phyloP scores from a whole-genome alignment of 1,140 invertebrate genomes.

The Apis cerana region DNA sequence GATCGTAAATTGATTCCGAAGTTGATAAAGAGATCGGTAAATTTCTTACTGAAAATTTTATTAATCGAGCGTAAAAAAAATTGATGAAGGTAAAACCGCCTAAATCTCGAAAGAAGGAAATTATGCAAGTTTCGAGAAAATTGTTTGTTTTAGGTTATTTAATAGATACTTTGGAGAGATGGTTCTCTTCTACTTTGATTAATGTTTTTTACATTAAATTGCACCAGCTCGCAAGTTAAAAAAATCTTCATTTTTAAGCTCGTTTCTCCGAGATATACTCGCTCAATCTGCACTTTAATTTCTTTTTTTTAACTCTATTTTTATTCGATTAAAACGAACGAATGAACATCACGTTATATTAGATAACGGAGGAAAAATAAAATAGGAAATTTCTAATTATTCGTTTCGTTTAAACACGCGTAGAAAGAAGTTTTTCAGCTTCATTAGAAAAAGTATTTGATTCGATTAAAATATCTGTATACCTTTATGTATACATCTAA shows the following conservation, averaged over 20 bases:
- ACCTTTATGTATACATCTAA: too few relatives aligned
- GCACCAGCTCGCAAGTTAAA: conserved; percentile 45
- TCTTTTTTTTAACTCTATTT: neutral
- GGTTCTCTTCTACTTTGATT: conserved; percentile 35
- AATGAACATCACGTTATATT: too few relatives aligned
- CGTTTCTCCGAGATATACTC: neutral
- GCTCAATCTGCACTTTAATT: neutral
- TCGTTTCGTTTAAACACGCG: too few relatives aligned
- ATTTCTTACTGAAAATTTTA: conserved; percentile 17
- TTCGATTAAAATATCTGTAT: too few relatives aligned
- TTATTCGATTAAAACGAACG: too few relatives aligned
- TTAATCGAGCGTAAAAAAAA: conserved; percentile 33
- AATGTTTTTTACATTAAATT: conserved; percentile 49
- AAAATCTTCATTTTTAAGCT: neutral
- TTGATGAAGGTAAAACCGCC: neutral
- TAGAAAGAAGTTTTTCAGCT: too few relatives aligned
- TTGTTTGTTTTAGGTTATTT: conserved; percentile 55
- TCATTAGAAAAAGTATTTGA: too few relatives aligned
- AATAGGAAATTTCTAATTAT: too few relatives aligned
- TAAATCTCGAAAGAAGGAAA: conserved; percentile 37
- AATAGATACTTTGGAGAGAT: conserved; percentile 43
- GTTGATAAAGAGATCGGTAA: conserved; percentile 1
- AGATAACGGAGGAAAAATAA: too few relatives aligned
- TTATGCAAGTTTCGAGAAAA: conserved; percentile 41
- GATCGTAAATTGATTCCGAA: neutral